A percentile compares a stretch with the other conserved stretches of the same genome.
Conservation (phyloP, 2,888 invertebrate species). For the Achlya flavicornis region DNA sequence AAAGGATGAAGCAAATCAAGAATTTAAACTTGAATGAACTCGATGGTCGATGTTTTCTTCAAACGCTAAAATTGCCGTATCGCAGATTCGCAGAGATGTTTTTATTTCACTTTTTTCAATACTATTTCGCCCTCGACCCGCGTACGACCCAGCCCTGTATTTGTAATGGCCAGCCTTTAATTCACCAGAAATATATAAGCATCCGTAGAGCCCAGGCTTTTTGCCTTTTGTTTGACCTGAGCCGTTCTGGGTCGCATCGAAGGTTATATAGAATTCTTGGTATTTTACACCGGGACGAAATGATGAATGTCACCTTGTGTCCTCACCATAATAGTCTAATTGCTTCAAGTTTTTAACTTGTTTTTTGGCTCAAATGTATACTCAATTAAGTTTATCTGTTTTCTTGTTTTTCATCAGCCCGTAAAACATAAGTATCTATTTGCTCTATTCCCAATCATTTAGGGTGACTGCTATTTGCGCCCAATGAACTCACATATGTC, state of each 20-base stretch:
- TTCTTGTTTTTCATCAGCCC: too few species aligned
- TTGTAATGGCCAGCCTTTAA: constrained; percentile 11
- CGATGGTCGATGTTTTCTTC: background rate
- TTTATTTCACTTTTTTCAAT: background rate
- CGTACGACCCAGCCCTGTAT: constrained; percentile 21
- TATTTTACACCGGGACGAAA: background rate
- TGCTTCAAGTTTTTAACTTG: too few species aligned
- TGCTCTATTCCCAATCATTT: too few species aligned
- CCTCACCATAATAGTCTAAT: too few species aligned
- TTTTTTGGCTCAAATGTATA: too few species aligned
- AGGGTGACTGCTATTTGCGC: too few species aligned
- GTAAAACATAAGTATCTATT: too few species aligned
- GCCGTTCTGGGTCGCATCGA: background rate
- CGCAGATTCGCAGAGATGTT: background rate
- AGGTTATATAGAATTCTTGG: background rate
- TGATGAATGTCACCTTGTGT: background rate
- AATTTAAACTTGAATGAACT: background rate
- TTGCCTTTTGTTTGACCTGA: background rate
- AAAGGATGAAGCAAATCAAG: background rate
- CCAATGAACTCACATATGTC: too few species aligned
- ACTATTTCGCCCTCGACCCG: constrained; percentile 27
- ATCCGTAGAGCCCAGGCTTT: background rate
- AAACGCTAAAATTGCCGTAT: background rate
- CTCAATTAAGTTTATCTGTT: too few species aligned
- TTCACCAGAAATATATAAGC: constrained; percentile 11